Percentiles rank a stretch among this genome's conserved stretches.
phyloP scores from a whole-genome alignment of 2,113 vertebrate genomes.

The Notiomystis cincta region DNA sequence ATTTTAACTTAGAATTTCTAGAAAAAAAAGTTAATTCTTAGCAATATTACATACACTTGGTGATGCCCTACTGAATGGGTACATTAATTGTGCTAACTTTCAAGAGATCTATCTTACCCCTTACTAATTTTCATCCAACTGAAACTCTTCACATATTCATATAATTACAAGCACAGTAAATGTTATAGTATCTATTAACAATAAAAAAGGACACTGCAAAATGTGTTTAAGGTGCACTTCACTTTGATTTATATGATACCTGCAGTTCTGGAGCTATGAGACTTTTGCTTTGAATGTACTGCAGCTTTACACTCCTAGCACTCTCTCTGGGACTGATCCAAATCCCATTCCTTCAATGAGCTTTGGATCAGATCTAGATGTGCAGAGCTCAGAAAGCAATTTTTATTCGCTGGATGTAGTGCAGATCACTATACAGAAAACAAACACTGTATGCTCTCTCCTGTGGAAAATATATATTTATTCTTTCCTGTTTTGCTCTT shows the following conservation, averaged over 20 bases:
- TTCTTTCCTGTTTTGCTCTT: conserved; percentile 42
- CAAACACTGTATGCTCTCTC: conserved; percentile 1
- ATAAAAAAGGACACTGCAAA: not conserved
- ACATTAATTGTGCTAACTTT: not conserved
- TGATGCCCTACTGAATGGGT: not conserved
- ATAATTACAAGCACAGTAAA: not conserved
- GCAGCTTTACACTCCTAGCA: conserved; percentile 44
- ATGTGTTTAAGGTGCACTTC: conserved; percentile 3
- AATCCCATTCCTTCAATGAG: conserved; percentile 13
- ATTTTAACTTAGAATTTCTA: not conserved
- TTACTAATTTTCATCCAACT: not conserved
- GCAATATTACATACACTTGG: not conserved
- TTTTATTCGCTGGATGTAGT: conserved; percentile 32
- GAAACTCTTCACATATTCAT: not conserved
- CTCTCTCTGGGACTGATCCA: conserved; percentile 55
- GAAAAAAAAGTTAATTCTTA: not conserved
- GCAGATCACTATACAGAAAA: conserved; percentile 30
- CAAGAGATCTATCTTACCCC: not conserved
- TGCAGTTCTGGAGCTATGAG: conserved; percentile 6
- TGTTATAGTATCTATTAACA: not conserved
- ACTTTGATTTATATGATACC: conserved; percentile 44
- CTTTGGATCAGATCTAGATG: conserved; percentile 32
- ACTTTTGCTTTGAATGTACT: conserved; percentile 33
- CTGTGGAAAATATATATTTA: conserved; percentile 38
- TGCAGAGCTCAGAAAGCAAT: conserved; percentile 1